Conservation (phyloP, 2,888 invertebrate species). For the Odontothrips loti region DNA sequence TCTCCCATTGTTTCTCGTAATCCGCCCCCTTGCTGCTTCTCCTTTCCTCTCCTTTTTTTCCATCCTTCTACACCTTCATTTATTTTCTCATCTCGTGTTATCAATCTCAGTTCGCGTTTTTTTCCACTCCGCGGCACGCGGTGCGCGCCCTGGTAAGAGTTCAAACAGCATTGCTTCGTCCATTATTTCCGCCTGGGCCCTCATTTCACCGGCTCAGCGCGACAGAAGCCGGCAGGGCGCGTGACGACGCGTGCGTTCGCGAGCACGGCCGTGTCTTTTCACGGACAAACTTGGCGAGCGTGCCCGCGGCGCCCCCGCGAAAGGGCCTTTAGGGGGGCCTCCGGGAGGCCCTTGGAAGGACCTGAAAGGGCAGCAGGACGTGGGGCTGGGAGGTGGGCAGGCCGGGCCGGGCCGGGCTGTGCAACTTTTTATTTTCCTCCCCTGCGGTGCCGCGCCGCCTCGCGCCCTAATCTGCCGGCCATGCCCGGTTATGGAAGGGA, state of each 20-base stretch:
- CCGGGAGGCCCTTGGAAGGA: no score
- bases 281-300: background rate
- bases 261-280: background rate
- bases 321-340: no score
- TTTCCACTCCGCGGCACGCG: background rate
- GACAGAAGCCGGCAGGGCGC: background rate
- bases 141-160: background rate
- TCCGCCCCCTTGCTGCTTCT: background rate
- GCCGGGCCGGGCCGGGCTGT: no score
- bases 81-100: background rate
- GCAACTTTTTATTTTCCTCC: background rate
- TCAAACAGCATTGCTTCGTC: background rate
- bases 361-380: no score
- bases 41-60: background rate
- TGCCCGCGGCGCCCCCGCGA: background rate
- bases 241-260: background rate
- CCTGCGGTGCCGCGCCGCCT: background rate
- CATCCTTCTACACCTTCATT: background rate
- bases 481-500: background rate
- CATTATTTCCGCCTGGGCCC: background rate
- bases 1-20: background rate
- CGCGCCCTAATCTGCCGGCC: background rate
- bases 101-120: background rate
- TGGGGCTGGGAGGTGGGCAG: no score
- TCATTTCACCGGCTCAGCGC: background rate